A percentile compares a stretch with the other conserved stretches of the same genome.
phyloP scores from a whole-genome alignment of 2,888 invertebrate species.

The Oscheius myriophilus region DNA sequence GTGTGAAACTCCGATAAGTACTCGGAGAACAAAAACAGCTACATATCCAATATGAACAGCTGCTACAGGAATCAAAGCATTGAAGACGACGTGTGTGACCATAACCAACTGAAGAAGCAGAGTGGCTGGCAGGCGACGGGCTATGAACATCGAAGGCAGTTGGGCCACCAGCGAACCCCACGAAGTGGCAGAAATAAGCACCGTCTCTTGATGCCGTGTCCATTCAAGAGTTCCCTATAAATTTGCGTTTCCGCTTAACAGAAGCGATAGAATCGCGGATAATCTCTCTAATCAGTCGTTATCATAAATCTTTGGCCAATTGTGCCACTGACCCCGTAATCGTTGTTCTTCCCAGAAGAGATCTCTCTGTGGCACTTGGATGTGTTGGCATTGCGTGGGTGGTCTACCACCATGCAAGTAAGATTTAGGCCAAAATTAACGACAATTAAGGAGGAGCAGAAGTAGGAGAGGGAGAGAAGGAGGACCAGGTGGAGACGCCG shows the following conservation, averaged over 20 bases:
- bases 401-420: slow-evolving; percentile 22
- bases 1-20: slow-evolving; percentile 20
- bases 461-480: slow-evolving; percentile 17
- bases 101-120: slow-evolving; percentile 10
- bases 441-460: slow-evolving; percentile 17
- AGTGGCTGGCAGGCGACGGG: slow-evolving; percentile 14
- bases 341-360: too few relatives aligned
- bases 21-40: slow-evolving; percentile 15
- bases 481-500: slow-evolving; percentile 21
- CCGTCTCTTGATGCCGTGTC: slow-evolving; percentile 15
- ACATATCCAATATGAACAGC: slow-evolving; percentile 8
- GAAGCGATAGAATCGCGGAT: too few relatives aligned
- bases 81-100: slow-evolving; percentile 17
- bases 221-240: slow-evolving; percentile 17
- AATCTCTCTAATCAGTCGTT: too few relatives aligned
- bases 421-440: slow-evolving; percentile 17
- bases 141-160: slow-evolving; percentile 23
- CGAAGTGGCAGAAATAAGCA: slow-evolving; percentile 18
- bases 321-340: neutral
- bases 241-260: neutral
- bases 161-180: slow-evolving; percentile 19
- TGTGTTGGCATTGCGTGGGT: neutral
- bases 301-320: too few relatives aligned
- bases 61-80: slow-evolving; percentile 11
- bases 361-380: slow-evolving; percentile 1